These are phyloP conservation scores for Lissonota sp. DNA, from an alignment of 2,888 invertebrate genomes.

Conservation along the genomic window DNA sequence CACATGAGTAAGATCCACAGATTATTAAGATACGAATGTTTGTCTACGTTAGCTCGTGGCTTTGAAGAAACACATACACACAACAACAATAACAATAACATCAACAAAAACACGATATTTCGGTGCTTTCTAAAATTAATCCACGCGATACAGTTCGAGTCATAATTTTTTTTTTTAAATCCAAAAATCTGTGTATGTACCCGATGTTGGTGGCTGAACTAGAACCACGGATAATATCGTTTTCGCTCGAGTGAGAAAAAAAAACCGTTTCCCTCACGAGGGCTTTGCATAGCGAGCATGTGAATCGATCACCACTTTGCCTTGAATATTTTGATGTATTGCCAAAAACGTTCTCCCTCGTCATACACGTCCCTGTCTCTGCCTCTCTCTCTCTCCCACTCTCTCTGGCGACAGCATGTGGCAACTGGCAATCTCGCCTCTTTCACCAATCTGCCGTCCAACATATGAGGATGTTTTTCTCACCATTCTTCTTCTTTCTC, in stretches of 20 bases:
- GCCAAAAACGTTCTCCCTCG: constrained; percentile 43
- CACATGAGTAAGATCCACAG: constrained; percentile 77
- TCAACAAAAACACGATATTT: constrained; percentile 25
- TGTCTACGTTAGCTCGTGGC: constrained; percentile 25
- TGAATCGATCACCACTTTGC: constrained; percentile 49
- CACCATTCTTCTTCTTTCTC: too few species aligned
- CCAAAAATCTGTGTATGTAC: constrained; percentile 25
- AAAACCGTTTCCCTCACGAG: constrained; percentile 21
- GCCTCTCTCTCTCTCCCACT: neutral
- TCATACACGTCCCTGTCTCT: neutral
- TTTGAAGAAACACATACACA: neutral
- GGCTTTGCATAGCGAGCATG: constrained; percentile 63
- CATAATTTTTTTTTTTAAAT: constrained; percentile 20
- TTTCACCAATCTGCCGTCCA: constrained; percentile 35
- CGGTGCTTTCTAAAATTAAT: constrained; percentile 53
- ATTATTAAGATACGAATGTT: constrained; percentile 65
- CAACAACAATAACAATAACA: constrained; percentile 20
- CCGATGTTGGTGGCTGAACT: constrained; percentile 50
- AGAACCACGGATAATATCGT: constrained; percentile 50
- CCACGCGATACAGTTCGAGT: constrained; percentile 32
- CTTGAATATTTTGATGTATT: constrained; percentile 53
- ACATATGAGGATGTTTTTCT: constrained; percentile 17
- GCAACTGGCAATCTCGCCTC: constrained; percentile 37
- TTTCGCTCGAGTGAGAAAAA: constrained; percentile 38
- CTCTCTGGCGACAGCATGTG: constrained; percentile 49